Evolutionary conservation across 1,140 invertebrate genomes (phyloP).

Genomic region (Triops longicaudatus): DNA sequence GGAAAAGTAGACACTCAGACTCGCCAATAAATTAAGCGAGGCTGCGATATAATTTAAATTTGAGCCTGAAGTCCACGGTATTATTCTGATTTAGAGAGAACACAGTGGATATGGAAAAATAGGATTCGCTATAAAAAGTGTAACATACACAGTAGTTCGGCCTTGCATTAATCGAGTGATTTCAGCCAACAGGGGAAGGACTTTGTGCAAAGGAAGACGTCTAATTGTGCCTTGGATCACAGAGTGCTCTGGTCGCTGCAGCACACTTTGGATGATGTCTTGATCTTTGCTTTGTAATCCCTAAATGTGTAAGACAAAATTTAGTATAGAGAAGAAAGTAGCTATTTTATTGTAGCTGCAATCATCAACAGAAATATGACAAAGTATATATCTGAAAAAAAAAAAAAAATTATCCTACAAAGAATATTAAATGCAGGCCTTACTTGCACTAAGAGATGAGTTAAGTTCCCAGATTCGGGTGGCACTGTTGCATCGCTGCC

Average conservation of each 20-base stretch:
- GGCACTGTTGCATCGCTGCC: slow-evolving; percentile 40
- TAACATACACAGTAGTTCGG: not conserved
- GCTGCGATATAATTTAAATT: too few species aligned
- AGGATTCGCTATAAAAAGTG: too few species aligned
- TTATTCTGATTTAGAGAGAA: too few species aligned
- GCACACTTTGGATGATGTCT: slow-evolving; percentile 48
- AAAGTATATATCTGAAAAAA: not conserved
- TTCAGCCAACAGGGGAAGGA: slow-evolving; percentile 52
- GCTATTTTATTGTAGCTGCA: not conserved
- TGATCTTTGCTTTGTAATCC: slow-evolving; percentile 67
- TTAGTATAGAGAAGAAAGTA: not conserved
- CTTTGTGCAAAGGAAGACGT: slow-evolving; percentile 52
- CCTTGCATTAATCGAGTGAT: slow-evolving; percentile 48
- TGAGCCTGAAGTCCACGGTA: too few species aligned
- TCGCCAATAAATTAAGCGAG: too few species aligned
- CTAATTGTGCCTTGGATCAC: slow-evolving; percentile 52
- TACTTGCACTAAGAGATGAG: slow-evolving; percentile 54
- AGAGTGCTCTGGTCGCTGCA: slow-evolving; percentile 47
- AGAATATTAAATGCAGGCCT: not conserved
- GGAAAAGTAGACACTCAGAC: too few species aligned
- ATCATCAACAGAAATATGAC: not conserved
- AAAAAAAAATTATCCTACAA: not conserved
- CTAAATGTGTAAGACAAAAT: slow-evolving; percentile 40
- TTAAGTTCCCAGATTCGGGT: slow-evolving; percentile 55
- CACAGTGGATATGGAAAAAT: too few species aligned